Base-by-base conservation (phyloP, 1,140 invertebrate species). In the Hylaeus anthracinus region DNA sequence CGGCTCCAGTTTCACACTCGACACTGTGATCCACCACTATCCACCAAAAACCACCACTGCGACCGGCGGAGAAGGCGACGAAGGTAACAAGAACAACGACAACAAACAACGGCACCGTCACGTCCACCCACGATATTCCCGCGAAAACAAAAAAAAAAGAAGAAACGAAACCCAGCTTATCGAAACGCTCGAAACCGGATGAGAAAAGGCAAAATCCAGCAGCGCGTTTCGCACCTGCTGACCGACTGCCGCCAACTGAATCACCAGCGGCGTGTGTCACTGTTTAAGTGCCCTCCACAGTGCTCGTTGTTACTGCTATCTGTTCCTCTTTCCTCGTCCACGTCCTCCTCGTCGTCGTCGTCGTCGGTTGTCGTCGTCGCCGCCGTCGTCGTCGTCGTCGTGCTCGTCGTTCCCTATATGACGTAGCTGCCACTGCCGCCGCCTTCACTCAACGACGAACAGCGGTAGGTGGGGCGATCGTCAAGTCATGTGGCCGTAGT, bases 241-340 rank as follows among this genome's bases (percentile, higher is more conserved):
- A 74, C 61, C 70, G 69, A 72, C 60, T 12, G 82, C 60, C 63
- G 79, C 43, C 69, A 64, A 81, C 82, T 86, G 87, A 86, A 80
- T 55, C 72, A 72, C 39, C 67, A 63, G 26, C 64, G 58, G 53
- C 41, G 45, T 58, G 61, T 63, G 80, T 80, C 60, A 83, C 79
- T 76, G 72, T 77, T 82, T 83, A 88, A 82, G 82, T 87, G 84
- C 81, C 89, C 86, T 85, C 87, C 85, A 79, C 86, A 83, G 84
- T 81, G 86, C 85, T 82, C 79, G 84, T 63, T 82, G 72, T 26
- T 26, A 80, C 82, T 81, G 65, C 61, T 48, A 12, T 75, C 43
- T 65, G 70, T 61, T 83, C 69, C 53, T 88, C 65, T 72, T 82
- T 56, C 37, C 53, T 63, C 72, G 58, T 77, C 80, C 63, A 61